phyloP scores from a whole-genome alignment of 2,797 vertebrate species.

The Onychomys torridus region DNA sequence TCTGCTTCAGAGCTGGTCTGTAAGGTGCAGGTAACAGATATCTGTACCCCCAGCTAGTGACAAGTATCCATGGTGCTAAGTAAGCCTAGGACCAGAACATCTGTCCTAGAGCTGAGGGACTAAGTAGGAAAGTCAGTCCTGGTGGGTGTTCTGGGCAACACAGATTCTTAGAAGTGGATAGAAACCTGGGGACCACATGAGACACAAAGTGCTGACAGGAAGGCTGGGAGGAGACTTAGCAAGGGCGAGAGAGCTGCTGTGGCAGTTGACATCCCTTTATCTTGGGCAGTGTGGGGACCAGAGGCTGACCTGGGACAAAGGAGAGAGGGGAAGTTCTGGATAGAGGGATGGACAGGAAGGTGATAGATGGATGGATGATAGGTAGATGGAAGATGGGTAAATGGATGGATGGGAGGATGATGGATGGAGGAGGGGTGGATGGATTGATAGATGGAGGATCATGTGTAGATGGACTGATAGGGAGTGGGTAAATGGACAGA shows the following conservation, averaged over 20 bases:
- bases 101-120: not conserved
- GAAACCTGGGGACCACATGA: not conserved
- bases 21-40: not conserved
- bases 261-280: not conserved
- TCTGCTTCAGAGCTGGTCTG: not conserved
- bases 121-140: not conserved
- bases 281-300: not conserved
- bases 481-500: not conserved
- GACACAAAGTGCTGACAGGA: not conserved
- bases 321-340: not conserved
- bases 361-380: not conserved
- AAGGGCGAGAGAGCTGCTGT: not conserved
- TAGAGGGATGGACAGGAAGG: not conserved
- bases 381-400: no score
- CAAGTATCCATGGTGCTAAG: not conserved
- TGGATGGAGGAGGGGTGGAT: not conserved
- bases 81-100: not conserved
- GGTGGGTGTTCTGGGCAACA: accelerated
- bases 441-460: not conserved
- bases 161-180: not conserved
- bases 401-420: not conserved
- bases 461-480: not conserved
- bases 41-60: not conserved
- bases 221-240: not conserved
- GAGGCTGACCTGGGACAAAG: no score